Conservation (phyloP, 2,888 invertebrate species). For the Ceriagrion tenellum region DNA sequence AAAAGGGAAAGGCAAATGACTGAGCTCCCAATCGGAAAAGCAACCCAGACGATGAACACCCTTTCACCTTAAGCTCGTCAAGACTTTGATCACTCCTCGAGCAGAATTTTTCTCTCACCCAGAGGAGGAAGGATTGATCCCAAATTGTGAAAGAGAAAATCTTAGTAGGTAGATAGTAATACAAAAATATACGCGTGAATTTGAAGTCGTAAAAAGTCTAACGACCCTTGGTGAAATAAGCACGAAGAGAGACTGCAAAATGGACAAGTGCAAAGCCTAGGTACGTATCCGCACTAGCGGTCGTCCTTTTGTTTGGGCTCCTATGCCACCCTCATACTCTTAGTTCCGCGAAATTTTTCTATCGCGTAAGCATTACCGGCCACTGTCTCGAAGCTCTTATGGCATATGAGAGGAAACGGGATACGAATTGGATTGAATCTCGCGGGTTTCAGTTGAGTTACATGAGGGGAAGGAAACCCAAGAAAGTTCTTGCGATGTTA, state of each 20-base stretch:
- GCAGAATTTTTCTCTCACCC: not conserved
- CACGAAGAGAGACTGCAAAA: not conserved
- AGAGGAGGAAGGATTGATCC: not conserved
- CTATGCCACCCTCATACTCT: not conserved
- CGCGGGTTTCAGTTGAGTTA: not conserved
- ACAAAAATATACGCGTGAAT: not conserved
- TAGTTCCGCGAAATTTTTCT: not conserved
- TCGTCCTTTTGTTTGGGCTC: not conserved
- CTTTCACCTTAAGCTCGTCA: not conserved
- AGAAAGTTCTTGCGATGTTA: not conserved
- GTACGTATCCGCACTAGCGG: not conserved
- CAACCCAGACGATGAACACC: not conserved
- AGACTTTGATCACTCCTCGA: not conserved
- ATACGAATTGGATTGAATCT: conserved; percentile 24
- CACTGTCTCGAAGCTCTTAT: not conserved
- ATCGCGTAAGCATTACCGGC: not conserved
- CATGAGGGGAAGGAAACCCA: not conserved
- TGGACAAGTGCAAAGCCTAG: not conserved
- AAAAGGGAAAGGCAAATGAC: not conserved
- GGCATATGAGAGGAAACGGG: not conserved
- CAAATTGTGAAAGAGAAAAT: not conserved
- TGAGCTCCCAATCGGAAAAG: not conserved
- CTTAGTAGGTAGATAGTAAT: not conserved
- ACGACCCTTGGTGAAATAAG: not conserved
- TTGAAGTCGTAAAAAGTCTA: not conserved